Evolutionary conservation across 2,888 invertebrate species (phyloP).

Genomic region (Andrena trimmerana): DNA sequence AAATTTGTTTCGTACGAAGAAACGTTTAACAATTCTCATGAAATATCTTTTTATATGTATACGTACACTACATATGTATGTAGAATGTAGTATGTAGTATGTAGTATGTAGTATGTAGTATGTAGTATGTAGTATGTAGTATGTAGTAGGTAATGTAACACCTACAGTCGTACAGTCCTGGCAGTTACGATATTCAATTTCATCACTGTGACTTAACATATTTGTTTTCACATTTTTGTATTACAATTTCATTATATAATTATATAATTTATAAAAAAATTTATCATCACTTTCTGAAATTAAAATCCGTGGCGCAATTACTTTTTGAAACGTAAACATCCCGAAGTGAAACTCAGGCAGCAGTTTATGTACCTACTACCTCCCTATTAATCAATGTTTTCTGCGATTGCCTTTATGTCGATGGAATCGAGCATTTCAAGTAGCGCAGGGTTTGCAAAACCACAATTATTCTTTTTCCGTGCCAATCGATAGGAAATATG

Average conservation of each 20-base stretch:
- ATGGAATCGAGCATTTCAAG: neutral
- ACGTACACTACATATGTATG: no score
- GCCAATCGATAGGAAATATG: neutral
- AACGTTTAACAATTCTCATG: no score
- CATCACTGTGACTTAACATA: neutral
- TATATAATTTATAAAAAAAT: neutral
- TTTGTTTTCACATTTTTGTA: neutral
- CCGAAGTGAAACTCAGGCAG: conserved; percentile 5
- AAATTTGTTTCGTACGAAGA: no score
- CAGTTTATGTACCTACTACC: neutral
- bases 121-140: no score
- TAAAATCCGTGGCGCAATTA: neutral
- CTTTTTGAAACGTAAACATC: neutral
- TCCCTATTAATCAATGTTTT: conserved; percentile 4
- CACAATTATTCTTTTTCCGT: neutral
- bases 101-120: no score
- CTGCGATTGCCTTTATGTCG: neutral
- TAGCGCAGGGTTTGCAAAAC: neutral
- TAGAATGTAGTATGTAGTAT: no score
- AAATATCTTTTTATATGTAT: no score
- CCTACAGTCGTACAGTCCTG: neutral
- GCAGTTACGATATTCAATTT: neutral
- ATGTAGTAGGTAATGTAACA: no score
- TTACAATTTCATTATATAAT: neutral
- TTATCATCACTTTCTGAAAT: conserved; percentile 11